Evolutionary conservation across 2,113 vertebrate species (phyloP).

Genomic region (Syrrhaptes paradoxus): DNA sequence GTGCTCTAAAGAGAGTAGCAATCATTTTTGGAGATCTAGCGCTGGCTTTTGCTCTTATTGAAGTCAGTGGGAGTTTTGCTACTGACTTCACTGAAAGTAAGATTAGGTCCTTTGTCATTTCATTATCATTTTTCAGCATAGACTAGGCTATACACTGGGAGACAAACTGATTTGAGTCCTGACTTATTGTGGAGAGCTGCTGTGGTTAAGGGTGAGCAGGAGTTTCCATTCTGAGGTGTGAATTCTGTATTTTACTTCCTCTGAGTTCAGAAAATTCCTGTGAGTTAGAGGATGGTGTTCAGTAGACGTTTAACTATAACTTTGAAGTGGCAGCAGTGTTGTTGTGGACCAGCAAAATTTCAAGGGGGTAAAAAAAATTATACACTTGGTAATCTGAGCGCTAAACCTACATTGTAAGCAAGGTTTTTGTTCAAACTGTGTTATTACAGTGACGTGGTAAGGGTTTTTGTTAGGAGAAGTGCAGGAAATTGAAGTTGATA

Average conservation of each 20-base stretch:
- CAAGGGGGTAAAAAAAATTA: not conserved
- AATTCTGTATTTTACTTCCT: not conserved
- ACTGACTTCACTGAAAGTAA: not conserved
- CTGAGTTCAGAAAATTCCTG: not conserved
- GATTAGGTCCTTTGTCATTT: not conserved
- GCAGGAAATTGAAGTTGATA: not conserved
- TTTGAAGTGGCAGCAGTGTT: not conserved
- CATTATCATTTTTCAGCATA: not conserved
- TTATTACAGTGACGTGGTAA: not conserved
- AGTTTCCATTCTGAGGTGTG: not conserved
- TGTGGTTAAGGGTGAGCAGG: not conserved
- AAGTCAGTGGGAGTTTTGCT: not conserved
- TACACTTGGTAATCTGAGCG: not conserved
- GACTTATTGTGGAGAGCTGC: not conserved
- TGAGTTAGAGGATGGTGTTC: not conserved
- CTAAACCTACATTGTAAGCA: not conserved
- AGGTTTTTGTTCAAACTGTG: not conserved
- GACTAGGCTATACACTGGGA: not conserved
- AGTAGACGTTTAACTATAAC: not conserved
- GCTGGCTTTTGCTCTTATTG: not conserved
- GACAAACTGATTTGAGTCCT: not conserved
- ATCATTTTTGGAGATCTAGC: not conserved
- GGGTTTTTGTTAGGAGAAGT: not conserved
- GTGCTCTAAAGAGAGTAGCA: not conserved
- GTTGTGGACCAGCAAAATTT: not conserved